These are phyloP conservation scores for Stomatorhinus walkeri DNA, from an alignment of 2,797 vertebrate species.

Conservation along the genomic window DNA sequence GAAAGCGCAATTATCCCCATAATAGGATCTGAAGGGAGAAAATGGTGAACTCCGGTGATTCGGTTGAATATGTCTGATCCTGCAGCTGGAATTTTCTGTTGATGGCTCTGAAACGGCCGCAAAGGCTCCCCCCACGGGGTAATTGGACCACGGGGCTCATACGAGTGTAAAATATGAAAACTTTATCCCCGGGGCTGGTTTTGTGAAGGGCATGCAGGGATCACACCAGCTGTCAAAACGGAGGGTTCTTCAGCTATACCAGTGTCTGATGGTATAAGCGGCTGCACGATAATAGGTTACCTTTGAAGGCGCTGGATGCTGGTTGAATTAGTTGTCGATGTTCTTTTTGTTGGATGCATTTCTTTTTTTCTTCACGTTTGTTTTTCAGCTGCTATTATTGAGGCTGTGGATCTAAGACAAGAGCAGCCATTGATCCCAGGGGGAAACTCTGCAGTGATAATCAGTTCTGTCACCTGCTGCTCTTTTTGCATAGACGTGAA, in stretches of 20 bases:
- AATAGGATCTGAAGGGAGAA: neutral
- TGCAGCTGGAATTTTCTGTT: neutral
- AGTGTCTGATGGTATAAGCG: neutral
- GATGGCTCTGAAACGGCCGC: neutral
- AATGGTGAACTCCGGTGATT: neutral
- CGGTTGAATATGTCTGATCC: neutral
- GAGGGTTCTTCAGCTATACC: neutral
- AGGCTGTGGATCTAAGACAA: neutral
- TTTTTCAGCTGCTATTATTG: neutral
- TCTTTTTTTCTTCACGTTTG: neutral
- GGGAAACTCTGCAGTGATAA: neutral
- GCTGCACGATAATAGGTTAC: neutral
- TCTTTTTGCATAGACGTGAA: neutral
- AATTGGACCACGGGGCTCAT: neutral
- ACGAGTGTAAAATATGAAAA: neutral
- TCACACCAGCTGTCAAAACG: neutral
- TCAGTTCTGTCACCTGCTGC: neutral
- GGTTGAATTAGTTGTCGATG: neutral
- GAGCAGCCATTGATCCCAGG: neutral
- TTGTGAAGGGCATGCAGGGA: neutral
- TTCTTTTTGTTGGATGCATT: neutral
- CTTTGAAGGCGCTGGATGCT: neutral
- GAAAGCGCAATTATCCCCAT: neutral
- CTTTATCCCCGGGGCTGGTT: neutral
- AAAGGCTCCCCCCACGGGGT: neutral